Evolutionary conservation across 2,113 vertebrate species (phyloP).

Genomic region (Psittacara wagleri): DNA sequence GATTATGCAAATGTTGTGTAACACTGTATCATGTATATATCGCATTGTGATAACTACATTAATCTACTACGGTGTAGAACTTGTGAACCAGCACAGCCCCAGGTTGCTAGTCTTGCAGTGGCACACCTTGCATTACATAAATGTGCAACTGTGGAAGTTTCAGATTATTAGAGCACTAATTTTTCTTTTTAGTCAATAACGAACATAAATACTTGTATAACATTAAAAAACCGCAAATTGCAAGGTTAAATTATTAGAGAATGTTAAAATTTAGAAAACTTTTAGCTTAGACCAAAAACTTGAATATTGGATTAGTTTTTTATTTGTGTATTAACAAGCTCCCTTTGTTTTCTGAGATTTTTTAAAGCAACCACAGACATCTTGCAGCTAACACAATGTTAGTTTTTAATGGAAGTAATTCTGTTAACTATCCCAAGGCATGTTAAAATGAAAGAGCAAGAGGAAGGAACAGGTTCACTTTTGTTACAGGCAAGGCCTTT

Average conservation of each 20-base stretch:
- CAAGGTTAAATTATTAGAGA: slow-evolving; percentile 48
- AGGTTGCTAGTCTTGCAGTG: background rate
- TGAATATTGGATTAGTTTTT: slow-evolving; percentile 67
- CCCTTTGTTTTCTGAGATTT: slow-evolving; percentile 47
- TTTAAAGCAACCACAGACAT: slow-evolving; percentile 93
- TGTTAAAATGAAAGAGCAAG: slow-evolving; percentile 43
- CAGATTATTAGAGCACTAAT: background rate
- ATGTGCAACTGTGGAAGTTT: background rate
- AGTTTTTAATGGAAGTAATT: slow-evolving; percentile 70
- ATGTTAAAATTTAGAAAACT: slow-evolving; percentile 56
- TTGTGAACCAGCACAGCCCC: background rate
- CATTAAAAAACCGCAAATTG: background rate
- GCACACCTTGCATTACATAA: background rate
- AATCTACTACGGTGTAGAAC: background rate
- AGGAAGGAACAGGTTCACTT: slow-evolving; percentile 30
- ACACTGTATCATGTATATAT: background rate
- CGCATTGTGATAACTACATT: background rate
- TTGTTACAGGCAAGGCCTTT: slow-evolving; percentile 81
- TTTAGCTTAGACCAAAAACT: slow-evolving; percentile 54
- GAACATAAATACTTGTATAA: slow-evolving; percentile 21
- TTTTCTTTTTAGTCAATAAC: background rate
- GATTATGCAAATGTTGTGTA: slow-evolving; percentile 48
- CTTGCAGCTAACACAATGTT: slow-evolving; percentile 65
- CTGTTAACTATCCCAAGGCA: slow-evolving; percentile 63
- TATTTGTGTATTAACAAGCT: slow-evolving; percentile 49